These are phyloP conservation scores for Conchocele bisecta DNA, from an alignment of 2,888 invertebrate species.

Conservation along the genomic window DNA sequence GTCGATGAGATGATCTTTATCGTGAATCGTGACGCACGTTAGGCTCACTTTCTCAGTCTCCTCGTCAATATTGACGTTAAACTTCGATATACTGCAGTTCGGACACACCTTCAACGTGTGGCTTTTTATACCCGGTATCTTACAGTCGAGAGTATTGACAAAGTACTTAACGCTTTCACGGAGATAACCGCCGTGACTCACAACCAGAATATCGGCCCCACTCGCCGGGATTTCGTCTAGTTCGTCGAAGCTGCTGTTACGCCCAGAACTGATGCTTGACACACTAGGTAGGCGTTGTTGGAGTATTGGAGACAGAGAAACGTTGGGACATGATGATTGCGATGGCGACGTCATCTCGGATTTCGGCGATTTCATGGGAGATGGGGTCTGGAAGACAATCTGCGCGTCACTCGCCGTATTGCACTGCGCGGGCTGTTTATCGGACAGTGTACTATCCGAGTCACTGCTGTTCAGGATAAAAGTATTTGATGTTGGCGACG, in stretches of 20 bases:
- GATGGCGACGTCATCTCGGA: conserved; percentile 19
- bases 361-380: conserved; percentile 9
- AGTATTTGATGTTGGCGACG: neutral
- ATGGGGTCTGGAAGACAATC: conserved; percentile 33
- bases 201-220: conserved; percentile 78
- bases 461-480: conserved; percentile 16
- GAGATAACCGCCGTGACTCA: conserved; percentile 81
- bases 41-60: conserved; percentile 69
- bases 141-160: conserved; percentile 74
- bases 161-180: conserved; percentile 80
- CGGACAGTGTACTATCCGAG: conserved; percentile 42
- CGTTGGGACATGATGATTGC: conserved; percentile 75
- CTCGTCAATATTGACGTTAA: conserved; percentile 74
- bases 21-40: conserved; percentile 79
- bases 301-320: conserved; percentile 77
- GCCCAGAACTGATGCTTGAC: conserved; percentile 78
- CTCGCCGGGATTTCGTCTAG: conserved; percentile 65
- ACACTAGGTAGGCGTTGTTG: conserved; percentile 74
- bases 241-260: conserved; percentile 78
- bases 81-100: conserved; percentile 82
- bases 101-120: conserved; percentile 79
- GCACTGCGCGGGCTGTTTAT: neutral
- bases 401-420: neutral
- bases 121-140: conserved; percentile 77
- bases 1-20: conserved; percentile 77